Conservation (phyloP, 2,113 vertebrate genomes). For the Oriolus oriolus region DNA sequence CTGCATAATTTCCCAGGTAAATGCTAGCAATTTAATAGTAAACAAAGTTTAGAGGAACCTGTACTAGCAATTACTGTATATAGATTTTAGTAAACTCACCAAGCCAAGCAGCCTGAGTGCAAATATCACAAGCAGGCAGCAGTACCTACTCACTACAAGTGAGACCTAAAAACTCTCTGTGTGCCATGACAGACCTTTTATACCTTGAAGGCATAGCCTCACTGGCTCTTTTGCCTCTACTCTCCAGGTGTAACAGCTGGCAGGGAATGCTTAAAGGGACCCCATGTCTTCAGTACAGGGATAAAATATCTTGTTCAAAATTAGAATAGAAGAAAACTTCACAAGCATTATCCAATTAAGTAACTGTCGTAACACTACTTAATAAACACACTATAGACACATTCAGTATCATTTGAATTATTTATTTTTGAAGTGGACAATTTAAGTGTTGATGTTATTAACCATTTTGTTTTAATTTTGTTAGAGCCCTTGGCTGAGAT, state of each 20-base stretch:
- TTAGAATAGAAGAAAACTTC: not conserved
- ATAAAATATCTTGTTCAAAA: not conserved
- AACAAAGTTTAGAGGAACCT: not conserved
- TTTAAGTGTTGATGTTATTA: constrained; percentile 48
- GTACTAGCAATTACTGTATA: not conserved
- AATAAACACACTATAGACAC: constrained; percentile 52
- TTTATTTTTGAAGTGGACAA: constrained; percentile 78
- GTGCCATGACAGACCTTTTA: not conserved
- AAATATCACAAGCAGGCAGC: not conserved
- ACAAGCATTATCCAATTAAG: not conserved
- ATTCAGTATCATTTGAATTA: constrained; percentile 54
- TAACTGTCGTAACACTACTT: not conserved
- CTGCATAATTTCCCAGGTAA: not conserved
- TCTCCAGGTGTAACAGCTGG: not conserved
- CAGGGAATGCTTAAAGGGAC: not conserved
- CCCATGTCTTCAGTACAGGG: not conserved
- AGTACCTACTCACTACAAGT: not conserved
- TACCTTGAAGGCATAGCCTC: not conserved
- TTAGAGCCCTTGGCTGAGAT: constrained; percentile 71
- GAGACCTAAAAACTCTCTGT: not conserved
- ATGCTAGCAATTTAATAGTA: not conserved
- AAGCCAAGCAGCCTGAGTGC: not conserved
- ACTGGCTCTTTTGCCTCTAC: not conserved
- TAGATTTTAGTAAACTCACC: not conserved
- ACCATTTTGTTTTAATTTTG: constrained; percentile 49